Percentiles rank a stretch among this genome's conserved stretches.
These are phyloP conservation scores for Tor tambroides DNA, from an alignment of 2,113 vertebrate genomes.

Conservation along the genomic window DNA sequence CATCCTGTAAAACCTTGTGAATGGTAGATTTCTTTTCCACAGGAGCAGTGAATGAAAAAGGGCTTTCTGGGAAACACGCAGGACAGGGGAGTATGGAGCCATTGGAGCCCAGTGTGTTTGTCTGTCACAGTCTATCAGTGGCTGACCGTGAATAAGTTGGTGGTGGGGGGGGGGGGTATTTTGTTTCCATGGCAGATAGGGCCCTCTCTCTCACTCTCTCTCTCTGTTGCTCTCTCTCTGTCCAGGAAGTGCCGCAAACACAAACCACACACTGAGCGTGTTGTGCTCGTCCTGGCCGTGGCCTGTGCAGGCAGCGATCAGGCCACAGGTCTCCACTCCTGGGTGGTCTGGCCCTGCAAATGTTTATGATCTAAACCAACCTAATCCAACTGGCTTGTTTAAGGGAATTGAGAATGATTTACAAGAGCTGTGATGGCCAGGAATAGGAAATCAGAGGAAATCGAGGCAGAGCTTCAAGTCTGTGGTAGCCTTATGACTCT, in stretches of 20 bases:
- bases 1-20: constrained; percentile 43
- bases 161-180: constrained; percentile 57
- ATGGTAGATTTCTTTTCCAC: constrained; percentile 48
- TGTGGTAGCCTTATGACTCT: constrained; percentile 58
- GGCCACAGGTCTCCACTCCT: constrained; percentile 65
- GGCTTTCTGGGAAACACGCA: constrained; percentile 55
- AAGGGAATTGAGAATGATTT: constrained; percentile 84
- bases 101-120: constrained; percentile 59
- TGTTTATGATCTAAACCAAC: constrained; percentile 84
- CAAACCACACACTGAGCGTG: constrained; percentile 71
- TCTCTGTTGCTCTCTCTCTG: constrained; percentile 46
- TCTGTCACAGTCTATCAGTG: constrained; percentile 66
- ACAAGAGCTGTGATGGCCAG: constrained; percentile 75
- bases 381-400: constrained; percentile 85
- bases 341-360: constrained; percentile 80
- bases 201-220: constrained; percentile 45
- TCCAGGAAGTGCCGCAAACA: constrained; percentile 71
- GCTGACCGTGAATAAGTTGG: constrained; percentile 55
- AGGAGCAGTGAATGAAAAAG: constrained; percentile 33
- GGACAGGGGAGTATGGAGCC: constrained; percentile 51
- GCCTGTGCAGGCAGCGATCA: constrained; percentile 57
- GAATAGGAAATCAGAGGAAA: constrained; percentile 76
- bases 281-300: constrained; percentile 63
- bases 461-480: constrained; percentile 72
- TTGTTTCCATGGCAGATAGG: constrained; percentile 73